Evolutionary conservation across 2,113 vertebrate genomes (phyloP).

Genomic region (Odobenus rosmarus): DNA sequence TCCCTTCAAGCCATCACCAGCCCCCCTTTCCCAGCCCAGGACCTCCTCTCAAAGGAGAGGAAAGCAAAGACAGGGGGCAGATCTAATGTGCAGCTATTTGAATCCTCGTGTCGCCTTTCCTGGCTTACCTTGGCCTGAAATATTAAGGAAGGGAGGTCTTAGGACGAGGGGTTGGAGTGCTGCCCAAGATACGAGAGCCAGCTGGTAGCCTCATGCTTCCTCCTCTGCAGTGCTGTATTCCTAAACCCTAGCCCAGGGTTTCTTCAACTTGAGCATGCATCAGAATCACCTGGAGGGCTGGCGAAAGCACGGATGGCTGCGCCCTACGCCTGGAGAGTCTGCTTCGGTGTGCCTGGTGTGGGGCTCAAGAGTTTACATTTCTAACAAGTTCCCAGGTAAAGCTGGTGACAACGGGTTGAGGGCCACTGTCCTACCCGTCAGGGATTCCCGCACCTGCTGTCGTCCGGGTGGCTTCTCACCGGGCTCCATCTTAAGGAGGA

Average conservation of each 20-base stretch:
- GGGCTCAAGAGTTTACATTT: neutral
- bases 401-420: neutral
- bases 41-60: neutral
- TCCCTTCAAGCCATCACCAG: neutral
- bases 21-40: neutral
- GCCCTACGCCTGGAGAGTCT: neutral
- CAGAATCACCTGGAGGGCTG: neutral
- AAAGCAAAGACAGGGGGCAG: neutral
- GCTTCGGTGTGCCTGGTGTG: neutral
- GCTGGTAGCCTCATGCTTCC: neutral
- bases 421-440: neutral
- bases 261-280: no score
- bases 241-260: neutral
- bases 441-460: neutral
- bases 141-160: neutral
- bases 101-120: neutral
- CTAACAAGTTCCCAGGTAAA: neutral
- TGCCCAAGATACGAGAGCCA: neutral
- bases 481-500: neutral
- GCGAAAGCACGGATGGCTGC: neutral
- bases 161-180: neutral
- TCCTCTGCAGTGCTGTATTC: neutral
- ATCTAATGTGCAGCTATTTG: neutral
- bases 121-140: neutral
- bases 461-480: neutral